These are phyloP conservation scores for Athene cunicularia DNA, from an alignment of 2,113 vertebrate species.

Conservation along the genomic window DNA sequence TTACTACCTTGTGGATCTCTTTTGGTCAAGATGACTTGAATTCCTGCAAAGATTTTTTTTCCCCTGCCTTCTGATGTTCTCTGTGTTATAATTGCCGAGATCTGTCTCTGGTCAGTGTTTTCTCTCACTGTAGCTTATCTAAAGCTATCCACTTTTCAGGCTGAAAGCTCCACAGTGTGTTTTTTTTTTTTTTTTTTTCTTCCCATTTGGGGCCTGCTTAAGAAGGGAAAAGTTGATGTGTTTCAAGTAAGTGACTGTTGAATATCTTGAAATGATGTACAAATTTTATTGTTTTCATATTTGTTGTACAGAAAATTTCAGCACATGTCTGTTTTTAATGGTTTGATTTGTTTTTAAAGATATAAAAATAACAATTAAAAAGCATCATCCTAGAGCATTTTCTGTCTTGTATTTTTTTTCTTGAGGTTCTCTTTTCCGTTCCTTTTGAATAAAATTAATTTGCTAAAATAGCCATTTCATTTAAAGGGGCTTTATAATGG, in stretches of 20 bases:
- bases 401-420: not conserved
- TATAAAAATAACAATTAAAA: constrained; percentile 80
- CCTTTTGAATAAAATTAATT: not conserved
- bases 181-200: not conserved
- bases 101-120: constrained; percentile 9
- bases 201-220: constrained; percentile 40
- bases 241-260: constrained; percentile 71
- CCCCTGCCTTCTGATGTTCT: not conserved
- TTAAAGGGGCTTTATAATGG: not conserved
- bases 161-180: constrained; percentile 33
- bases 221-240: constrained; percentile 64
- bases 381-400: constrained; percentile 49
- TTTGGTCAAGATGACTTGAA: not conserved
- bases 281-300: constrained; percentile 76
- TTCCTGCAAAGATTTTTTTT: not conserved
- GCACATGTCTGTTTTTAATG: constrained; percentile 68
- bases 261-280: constrained; percentile 75
- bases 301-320: constrained; percentile 77
- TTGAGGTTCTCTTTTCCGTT: not conserved
- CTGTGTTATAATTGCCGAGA: not conserved
- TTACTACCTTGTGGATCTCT: not conserved
- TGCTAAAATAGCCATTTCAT: not conserved
- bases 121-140: not conserved
- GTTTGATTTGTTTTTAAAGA: constrained; percentile 74
- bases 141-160: not conserved